phyloP scores from a whole-genome alignment of 2,797 vertebrate genomes.

The Eremophila alpestris region DNA sequence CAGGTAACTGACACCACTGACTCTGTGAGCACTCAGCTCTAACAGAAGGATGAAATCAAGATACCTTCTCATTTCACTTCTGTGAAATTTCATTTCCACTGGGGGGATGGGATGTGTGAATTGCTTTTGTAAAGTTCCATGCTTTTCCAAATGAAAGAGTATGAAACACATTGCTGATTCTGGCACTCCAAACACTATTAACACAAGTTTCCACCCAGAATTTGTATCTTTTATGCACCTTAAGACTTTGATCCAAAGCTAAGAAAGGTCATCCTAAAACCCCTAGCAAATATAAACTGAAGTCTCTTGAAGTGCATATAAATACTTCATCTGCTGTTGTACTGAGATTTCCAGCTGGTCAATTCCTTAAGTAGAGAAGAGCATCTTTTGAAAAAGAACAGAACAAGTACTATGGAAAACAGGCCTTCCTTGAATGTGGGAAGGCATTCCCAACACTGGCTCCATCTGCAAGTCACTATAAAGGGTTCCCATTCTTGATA shows the following conservation, averaged over 20 bases:
- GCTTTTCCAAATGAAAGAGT: not conserved
- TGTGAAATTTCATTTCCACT: not conserved
- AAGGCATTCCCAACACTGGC: not conserved
- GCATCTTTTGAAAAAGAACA: not conserved
- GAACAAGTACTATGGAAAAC: not conserved
- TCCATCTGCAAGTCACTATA: not conserved
- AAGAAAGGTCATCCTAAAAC: not conserved
- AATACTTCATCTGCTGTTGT: not conserved
- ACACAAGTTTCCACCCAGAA: not conserved
- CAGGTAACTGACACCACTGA: not conserved
- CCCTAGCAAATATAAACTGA: not conserved
- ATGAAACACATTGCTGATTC: not conserved
- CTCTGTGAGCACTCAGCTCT: not conserved
- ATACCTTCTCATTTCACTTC: not conserved
- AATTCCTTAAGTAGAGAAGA: not conserved
- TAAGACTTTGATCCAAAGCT: not conserved
- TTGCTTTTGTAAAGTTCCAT: not conserved
- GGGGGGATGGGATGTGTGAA: not conserved
- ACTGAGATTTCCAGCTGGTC: not conserved
- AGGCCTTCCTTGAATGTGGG: not conserved
- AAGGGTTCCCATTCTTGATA: not conserved
- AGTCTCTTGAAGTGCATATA: not conserved
- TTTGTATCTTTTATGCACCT: not conserved
- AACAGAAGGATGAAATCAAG: not conserved
- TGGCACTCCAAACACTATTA: not conserved